A percentile compares a stretch with the other conserved stretches of the same genome.
Evolutionary conservation across 2,113 vertebrate species (phyloP).

Genomic region (Nematolebias whitei): DNA sequence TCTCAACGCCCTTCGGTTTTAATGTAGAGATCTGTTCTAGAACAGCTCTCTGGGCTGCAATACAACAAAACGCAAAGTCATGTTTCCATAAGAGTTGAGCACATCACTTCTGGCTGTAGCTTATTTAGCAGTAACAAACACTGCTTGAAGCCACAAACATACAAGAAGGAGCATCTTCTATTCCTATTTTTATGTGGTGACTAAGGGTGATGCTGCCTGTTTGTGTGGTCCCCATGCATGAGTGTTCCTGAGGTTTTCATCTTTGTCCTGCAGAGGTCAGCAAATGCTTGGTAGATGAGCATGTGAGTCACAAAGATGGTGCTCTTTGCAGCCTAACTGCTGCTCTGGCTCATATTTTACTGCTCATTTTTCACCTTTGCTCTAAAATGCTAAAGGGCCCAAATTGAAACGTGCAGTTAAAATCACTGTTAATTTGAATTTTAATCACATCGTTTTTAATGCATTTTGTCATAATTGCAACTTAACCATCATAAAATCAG

Average conservation of each 20-base stretch:
- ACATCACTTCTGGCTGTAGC: constrained; percentile 21
- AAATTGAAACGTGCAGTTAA: no score
- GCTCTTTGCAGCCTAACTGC: not conserved
- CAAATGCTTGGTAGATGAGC: constrained; percentile 38
- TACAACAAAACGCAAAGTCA: constrained; percentile 45
- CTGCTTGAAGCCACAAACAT: not conserved
- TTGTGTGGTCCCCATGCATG: not conserved
- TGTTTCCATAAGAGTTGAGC: constrained; percentile 52
- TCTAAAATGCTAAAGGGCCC: no score
- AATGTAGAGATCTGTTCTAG: constrained; percentile 53
- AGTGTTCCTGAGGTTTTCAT: not conserved
- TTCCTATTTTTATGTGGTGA: not conserved
- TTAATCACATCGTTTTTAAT: no score
- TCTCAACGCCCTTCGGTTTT: constrained; percentile 43
- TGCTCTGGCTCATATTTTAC: not conserved
- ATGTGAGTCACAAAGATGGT: not conserved
- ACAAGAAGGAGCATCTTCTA: not conserved
- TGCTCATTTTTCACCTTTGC: not conserved
- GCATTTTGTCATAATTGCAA: no score
- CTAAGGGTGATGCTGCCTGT: not conserved
- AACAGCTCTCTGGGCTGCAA: constrained; percentile 37
- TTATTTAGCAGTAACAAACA: not conserved
- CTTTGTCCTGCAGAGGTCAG: constrained; percentile 64
- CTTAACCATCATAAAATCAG: no score
- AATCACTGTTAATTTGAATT: no score